These are phyloP conservation scores for Coenobita brevimanus DNA, from an alignment of 1,140 invertebrate species.

Conservation along the genomic window DNA sequence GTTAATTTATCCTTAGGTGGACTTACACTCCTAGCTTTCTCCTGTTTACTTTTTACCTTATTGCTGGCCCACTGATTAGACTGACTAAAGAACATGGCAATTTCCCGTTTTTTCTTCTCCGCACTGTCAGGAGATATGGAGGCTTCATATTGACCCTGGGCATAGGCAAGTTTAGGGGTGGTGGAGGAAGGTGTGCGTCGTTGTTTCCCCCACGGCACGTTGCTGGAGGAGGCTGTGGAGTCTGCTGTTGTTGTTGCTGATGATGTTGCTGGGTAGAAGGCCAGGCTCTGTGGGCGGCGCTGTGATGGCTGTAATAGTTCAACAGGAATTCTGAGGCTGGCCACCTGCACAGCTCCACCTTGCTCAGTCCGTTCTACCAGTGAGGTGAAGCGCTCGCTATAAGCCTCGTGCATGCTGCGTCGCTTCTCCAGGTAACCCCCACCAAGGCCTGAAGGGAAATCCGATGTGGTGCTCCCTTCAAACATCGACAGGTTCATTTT, in stretches of 20 bases:
- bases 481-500: constrained; percentile 55
- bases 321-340: constrained; percentile 48
- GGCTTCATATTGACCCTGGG: constrained; percentile 86
- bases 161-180: constrained; percentile 63
- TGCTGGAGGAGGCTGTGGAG: constrained; percentile 79
- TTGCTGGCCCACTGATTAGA: constrained; percentile 8
- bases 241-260: constrained; percentile 84
- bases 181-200: constrained; percentile 52
- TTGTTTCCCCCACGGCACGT: constrained; percentile 54
- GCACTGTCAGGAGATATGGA: constrained; percentile 83
- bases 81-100: constrained; percentile 83
- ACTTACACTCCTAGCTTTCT: background rate
- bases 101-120: constrained; percentile 83
- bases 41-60: background rate
- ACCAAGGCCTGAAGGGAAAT: constrained; percentile 25
- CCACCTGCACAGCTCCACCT: constrained; percentile 55
- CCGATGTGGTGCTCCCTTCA: constrained; percentile 38
- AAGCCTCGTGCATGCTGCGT: constrained; percentile 36
- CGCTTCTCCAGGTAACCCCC: constrained; percentile 32
- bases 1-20: constrained; percentile 11
- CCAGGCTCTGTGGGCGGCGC: constrained; percentile 71
- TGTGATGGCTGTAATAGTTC: constrained; percentile 75
- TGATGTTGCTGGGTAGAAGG: constrained; percentile 75
- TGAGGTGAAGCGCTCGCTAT: constrained; percentile 37
- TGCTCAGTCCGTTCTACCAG: constrained; percentile 50